phyloP scores from a whole-genome alignment of 2,888 invertebrate species.

The Bhutanitis thaidina region DNA sequence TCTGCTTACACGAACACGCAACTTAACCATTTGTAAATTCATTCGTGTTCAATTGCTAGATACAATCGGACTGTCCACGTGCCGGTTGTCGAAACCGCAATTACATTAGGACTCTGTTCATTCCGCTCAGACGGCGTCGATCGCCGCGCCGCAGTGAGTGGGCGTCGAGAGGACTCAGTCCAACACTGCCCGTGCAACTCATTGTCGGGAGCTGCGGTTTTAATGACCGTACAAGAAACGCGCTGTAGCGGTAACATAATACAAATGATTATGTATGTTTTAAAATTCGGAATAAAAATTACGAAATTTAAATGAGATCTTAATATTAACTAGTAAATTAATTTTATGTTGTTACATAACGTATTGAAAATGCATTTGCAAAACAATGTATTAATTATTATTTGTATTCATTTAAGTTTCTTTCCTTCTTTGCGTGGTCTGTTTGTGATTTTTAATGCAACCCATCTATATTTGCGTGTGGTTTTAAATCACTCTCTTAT shows the following conservation, averaged over 20 bases:
- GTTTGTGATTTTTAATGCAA: too few species aligned
- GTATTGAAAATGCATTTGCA: too few species aligned
- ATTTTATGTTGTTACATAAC: too few species aligned
- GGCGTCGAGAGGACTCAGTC: neutral
- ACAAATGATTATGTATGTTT: too few species aligned
- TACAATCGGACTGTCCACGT: conserved; percentile 2
- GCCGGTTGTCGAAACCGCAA: conserved; percentile 4
- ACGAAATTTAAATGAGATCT: too few species aligned
- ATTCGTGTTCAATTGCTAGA: conserved; percentile 1
- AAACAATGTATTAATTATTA: too few species aligned
- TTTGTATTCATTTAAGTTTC: too few species aligned
- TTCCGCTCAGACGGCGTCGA: conserved; percentile 1
- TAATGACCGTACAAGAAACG: neutral
- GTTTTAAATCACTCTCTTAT: too few species aligned
- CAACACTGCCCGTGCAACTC: conserved; percentile 1
- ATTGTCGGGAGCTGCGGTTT: conserved; percentile 2
- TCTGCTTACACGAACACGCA: neutral
- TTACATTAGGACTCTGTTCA: conserved; percentile 14
- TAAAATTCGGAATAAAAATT: too few species aligned
- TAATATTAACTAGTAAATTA: too few species aligned
- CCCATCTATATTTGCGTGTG: too few species aligned
- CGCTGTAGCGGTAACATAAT: neutral
- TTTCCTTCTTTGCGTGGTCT: too few species aligned
- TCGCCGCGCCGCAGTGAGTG: neutral
- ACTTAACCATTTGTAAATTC: neutral